Evolutionary conservation across 2,888 invertebrate genomes (phyloP), one percentile per base, ranked within the genome.

Genomic region (Plemyria rubiginata): DNA sequence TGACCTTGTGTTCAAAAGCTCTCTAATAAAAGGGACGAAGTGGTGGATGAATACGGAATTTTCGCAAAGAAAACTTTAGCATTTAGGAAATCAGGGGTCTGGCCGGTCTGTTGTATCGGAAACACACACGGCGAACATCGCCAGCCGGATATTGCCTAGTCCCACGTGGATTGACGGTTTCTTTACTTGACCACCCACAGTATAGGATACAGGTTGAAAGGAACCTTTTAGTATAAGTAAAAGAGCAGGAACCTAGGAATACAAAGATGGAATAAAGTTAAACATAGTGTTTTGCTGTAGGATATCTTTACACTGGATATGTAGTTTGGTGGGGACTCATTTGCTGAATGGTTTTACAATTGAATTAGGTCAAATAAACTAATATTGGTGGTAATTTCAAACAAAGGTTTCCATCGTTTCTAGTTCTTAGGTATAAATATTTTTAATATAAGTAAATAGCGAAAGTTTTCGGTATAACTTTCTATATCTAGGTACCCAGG

Each of bases 111-210:
- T 71, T 79, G 80, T 81, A 78, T 73, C 80, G 82, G 82, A 79
- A 83, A 77, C 78, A 74, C 77, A 79, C 81, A 78, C 80, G 73
- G 68, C 67, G 74, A 70, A 70, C 71, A 73, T 64, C 77, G 76
- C 77, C 76, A 75, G 60, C 84, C 86, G 87, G 87, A 87, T 87
- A 88, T 87, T 87, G 82, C 79, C 76, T 76, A 67, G 73, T 69
- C 70, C 73, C 60, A 50, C 57, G 54, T 54, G 54, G 75, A 74
- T 74, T 75, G 72, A 77, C 71, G 71, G 74, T 67, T 79, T 64
- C 76, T 78, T 77, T 78, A 76, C 75, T 75, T 66, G 68, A 62
- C 71, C 70, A 72, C 61, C 71, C 72, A 65, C 56, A 62, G 61
- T 60, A 65, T 70, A 65, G 65, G 59, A 66, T 55, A 56, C 62